Evolutionary conservation across 2,113 vertebrate species (phyloP), one percentile per base, ranked within the genome.

Genomic region (Ctenomys sociabilis): DNA sequence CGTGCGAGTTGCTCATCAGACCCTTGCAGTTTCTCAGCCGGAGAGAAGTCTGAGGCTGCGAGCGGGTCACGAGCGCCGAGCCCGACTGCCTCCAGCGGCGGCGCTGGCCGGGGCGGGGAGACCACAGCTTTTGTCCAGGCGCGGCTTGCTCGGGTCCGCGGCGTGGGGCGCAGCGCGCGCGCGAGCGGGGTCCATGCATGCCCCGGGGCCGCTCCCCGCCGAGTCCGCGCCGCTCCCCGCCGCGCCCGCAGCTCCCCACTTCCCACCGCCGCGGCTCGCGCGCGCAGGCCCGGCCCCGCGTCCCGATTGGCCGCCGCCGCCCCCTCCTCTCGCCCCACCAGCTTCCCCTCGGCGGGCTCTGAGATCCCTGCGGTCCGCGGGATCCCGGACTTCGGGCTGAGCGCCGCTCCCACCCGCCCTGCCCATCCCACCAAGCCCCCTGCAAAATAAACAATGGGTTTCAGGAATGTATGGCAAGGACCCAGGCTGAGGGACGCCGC

Each of bases 91-190:
- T 14, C 70, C 90, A 85, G 93, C 32, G 35, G 30, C 14, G 35
- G 97, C 93, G 90, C 40, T 6, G 87, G 49, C 82, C 90, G 43
- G 32, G 19, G 63, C 68, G 22, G 64, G 64, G 94, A 91, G 85
- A 93, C 95, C 2, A 95, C 95, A 1, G 97, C 97, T 97, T 97
- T 97, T 97, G 97, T 98, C 91, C 66, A 54, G 45, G 90, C 37
- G 96, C 96, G 32, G 94, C 81, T 52, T 89, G 90, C 22, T 95
- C 66, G 49, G 91, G 97, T 95, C 84, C 93, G 95, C 93, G 93
- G 98, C 78, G 61, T 82, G 98, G 92, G 87, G 95, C 95, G n/a
- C 84, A 95, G 97, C 73, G 95, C 89, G 12, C 70, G 88, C 89
- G 12, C 70, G 88, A 97, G 89, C 88, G 80, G 91, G 70, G 94